Conservation (phyloP, 2,797 vertebrate genomes). For the Meriones psammophilus region DNA sequence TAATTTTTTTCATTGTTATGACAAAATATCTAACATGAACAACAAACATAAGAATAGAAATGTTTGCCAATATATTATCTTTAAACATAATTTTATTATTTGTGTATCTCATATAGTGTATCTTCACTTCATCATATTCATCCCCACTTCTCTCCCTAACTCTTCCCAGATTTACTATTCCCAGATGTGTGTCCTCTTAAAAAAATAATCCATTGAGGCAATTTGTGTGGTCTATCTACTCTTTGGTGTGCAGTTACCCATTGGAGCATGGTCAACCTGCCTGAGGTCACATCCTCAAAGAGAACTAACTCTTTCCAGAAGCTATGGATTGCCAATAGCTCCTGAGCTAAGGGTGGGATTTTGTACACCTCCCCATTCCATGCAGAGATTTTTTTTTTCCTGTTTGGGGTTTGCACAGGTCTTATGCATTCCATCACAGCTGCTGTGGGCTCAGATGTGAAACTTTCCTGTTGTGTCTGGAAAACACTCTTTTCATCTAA, state of each 20-base stretch:
- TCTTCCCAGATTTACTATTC: not conserved
- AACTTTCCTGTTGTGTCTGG: not conserved
- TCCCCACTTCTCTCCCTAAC: too few relatives aligned
- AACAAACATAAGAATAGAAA: not conserved
- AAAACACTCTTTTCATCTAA: not conserved
- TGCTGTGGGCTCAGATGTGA: too few relatives aligned
- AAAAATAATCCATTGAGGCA: too few relatives aligned
- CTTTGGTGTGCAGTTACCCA: too few relatives aligned
- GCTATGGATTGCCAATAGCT: not conserved
- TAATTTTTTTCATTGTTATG: not conserved
- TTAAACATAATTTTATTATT: not conserved
- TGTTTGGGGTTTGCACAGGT: not conserved
- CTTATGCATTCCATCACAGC: not conserved
- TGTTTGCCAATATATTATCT: not conserved
- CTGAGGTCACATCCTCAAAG: not conserved
- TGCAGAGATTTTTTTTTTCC: too few relatives aligned
- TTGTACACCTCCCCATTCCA: not conserved
- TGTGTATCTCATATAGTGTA: not conserved
- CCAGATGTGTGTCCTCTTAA: not conserved
- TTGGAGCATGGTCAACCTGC: not conserved
- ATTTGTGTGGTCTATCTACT: not conserved
- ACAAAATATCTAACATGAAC: not conserved
- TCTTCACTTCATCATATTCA: not conserved
- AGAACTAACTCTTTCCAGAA: not conserved
- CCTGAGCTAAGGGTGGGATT: not conserved